Conservation (phyloP, 2,113 vertebrate genomes). For the Anser brachyrhynchus region DNA sequence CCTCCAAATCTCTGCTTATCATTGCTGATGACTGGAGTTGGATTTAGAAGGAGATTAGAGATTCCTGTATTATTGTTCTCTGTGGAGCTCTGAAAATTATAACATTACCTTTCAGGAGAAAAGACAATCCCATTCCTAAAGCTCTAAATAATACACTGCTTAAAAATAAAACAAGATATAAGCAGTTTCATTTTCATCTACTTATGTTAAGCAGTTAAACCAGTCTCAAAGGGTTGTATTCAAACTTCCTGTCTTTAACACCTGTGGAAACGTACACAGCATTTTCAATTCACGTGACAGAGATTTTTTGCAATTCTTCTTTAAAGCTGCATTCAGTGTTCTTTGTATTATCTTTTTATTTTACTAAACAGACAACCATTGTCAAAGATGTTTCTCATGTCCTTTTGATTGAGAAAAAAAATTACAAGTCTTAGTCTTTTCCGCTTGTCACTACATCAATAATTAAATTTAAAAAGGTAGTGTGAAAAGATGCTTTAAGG, state of each 20-base stretch:
- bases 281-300: slow-evolving; percentile 62
- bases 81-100: slow-evolving; percentile 75
- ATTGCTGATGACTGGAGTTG: slow-evolving; percentile 66
- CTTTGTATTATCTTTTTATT: slow-evolving; percentile 68
- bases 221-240: slow-evolving; percentile 68
- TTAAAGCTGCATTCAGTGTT: slow-evolving; percentile 55
- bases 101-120: slow-evolving; percentile 74
- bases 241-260: slow-evolving; percentile 63
- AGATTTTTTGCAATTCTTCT: slow-evolving; percentile 61
- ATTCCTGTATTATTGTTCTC: slow-evolving; percentile 72
- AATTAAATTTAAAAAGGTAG: slow-evolving; percentile 73
- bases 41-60: slow-evolving; percentile 69
- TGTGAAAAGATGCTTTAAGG: slow-evolving; percentile 75
- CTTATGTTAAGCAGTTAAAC: slow-evolving; percentile 70
- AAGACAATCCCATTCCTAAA: slow-evolving; percentile 77
- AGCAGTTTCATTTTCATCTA: slow-evolving; percentile 74
- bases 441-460: slow-evolving; percentile 75
- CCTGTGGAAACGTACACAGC: slow-evolving; percentile 65
- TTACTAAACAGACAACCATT: slow-evolving; percentile 66
- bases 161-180: slow-evolving; percentile 74
- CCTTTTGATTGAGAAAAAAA: slow-evolving; percentile 50
- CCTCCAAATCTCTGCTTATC: slow-evolving; percentile 71
- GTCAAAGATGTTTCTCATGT: slow-evolving; percentile 63
- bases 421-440: slow-evolving; percentile 65
- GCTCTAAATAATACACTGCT: slow-evolving; percentile 70